These are phyloP conservation scores for Nymphalis c-album DNA, from an alignment of 2,888 invertebrate genomes.

Conservation along the genomic window DNA sequence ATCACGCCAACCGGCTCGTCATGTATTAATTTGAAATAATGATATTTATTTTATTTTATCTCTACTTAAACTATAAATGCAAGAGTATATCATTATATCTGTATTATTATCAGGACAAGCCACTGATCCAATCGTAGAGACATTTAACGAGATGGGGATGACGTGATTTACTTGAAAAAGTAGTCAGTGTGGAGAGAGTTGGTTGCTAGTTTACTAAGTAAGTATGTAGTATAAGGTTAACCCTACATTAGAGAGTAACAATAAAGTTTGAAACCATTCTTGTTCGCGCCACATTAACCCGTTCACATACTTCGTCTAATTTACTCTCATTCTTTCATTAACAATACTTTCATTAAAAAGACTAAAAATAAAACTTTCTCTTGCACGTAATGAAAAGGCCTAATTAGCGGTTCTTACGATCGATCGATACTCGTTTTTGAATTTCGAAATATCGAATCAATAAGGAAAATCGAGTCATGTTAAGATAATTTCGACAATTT, in stretches of 20 bases:
- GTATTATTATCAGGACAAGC: too few relatives aligned
- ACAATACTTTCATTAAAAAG: slow-evolving; percentile 11
- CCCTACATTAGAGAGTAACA: background rate
- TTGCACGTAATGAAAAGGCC: slow-evolving; percentile 18
- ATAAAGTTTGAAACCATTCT: background rate
- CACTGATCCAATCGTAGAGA: too few relatives aligned
- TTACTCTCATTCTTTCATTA: background rate
- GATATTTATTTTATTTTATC: too few relatives aligned
- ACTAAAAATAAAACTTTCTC: slow-evolving; percentile 21
- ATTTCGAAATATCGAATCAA: slow-evolving; percentile 6
- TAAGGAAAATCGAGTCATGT: slow-evolving; percentile 11
- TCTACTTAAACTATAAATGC: too few relatives aligned
- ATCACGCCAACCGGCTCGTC: too few relatives aligned
- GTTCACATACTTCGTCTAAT: slow-evolving; percentile 1
- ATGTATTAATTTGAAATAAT: too few relatives aligned
- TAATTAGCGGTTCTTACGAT: slow-evolving; percentile 18
- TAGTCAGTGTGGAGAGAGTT: too few relatives aligned
- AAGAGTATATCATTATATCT: too few relatives aligned
- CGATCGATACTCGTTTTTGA: slow-evolving; percentile 11
- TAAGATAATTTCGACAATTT: background rate
- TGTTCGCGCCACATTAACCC: background rate
- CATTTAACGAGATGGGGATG: too few relatives aligned
- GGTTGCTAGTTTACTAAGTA: too few relatives aligned
- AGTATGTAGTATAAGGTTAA: background rate
- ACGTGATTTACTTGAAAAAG: too few relatives aligned